phyloP scores from a whole-genome alignment of 2,797 vertebrate species.

The Alca torda region DNA sequence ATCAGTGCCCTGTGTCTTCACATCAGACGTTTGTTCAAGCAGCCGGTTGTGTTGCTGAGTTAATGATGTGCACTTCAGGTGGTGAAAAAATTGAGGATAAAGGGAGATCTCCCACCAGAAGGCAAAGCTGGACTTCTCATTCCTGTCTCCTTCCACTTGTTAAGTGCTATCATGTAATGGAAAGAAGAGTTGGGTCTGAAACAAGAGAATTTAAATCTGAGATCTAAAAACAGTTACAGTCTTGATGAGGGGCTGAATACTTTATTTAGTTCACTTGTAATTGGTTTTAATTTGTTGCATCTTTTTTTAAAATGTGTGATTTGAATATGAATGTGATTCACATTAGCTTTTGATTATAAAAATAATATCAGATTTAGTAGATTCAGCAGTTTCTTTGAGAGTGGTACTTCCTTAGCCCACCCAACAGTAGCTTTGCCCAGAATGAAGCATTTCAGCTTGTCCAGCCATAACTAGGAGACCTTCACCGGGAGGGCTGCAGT shows the following conservation, averaged over 20 bases:
- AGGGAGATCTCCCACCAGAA: not conserved
- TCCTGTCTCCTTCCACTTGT: not conserved
- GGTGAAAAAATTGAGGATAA: not conserved
- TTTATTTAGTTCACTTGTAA: conserved; percentile 21
- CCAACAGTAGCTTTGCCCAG: not conserved
- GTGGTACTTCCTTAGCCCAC: not conserved
- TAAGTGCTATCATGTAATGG: not conserved
- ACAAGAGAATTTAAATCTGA: not conserved
- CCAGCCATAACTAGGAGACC: not conserved
- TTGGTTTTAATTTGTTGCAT: conserved; percentile 20
- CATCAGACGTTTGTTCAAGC: not conserved
- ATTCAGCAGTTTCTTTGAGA: not conserved
- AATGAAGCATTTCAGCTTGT: not conserved
- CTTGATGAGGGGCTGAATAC: not conserved
- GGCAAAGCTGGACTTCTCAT: not conserved
- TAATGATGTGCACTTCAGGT: not conserved
- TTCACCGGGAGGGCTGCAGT: not conserved
- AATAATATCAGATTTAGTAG: not conserved
- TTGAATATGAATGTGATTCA: not conserved
- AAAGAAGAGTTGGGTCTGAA: not conserved
- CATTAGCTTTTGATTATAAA: not conserved
- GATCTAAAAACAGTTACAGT: not conserved
- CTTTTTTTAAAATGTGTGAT: not conserved
- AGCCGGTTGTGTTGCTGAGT: not conserved
- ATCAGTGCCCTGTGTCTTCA: not conserved